Percentiles rank a stretch among this genome's conserved stretches.
Evolutionary conservation across 2,888 invertebrate genomes (phyloP).

Genomic region (Pyrocoelia pectoralis): DNA sequence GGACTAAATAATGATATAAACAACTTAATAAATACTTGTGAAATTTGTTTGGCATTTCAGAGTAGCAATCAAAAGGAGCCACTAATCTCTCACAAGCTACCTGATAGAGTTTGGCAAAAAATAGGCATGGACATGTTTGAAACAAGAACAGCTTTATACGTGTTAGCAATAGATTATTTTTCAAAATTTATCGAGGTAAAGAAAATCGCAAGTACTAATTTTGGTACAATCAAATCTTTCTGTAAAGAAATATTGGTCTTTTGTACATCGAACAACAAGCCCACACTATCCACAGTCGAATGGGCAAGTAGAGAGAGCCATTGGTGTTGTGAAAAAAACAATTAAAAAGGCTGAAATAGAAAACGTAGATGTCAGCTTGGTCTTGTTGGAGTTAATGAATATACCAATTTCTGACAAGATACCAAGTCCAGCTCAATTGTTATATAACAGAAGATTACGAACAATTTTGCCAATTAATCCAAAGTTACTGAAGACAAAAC

Average conservation of each 20-base stretch:
- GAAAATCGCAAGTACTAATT: neutral
- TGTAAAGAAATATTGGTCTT: constrained; percentile 2
- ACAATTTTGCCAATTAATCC: neutral
- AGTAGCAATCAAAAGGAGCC: neutral
- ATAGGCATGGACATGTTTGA: constrained; percentile 1
- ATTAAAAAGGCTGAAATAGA: neutral
- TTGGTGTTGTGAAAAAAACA: constrained; percentile 1
- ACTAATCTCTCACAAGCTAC: neutral
- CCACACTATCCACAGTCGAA: constrained; percentile 8
- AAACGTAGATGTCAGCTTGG: neutral
- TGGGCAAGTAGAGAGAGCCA: constrained; percentile 5
- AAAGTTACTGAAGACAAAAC: neutral
- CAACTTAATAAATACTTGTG: neutral
- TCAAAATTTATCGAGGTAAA: neutral
- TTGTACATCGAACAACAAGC: constrained; percentile 2
- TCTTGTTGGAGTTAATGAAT: neutral
- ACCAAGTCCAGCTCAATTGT: neutral
- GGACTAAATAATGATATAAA: neutral
- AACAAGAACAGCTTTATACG: neutral
- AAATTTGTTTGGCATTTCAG: neutral
- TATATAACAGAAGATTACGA: neutral
- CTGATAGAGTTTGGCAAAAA: constrained; percentile 6
- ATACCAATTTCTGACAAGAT: neutral
- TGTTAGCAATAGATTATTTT: constrained; percentile 6
- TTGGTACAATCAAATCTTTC: neutral